Conservation (phyloP, 2,113 vertebrate species). For the Paracanthobrama guichenoti region DNA sequence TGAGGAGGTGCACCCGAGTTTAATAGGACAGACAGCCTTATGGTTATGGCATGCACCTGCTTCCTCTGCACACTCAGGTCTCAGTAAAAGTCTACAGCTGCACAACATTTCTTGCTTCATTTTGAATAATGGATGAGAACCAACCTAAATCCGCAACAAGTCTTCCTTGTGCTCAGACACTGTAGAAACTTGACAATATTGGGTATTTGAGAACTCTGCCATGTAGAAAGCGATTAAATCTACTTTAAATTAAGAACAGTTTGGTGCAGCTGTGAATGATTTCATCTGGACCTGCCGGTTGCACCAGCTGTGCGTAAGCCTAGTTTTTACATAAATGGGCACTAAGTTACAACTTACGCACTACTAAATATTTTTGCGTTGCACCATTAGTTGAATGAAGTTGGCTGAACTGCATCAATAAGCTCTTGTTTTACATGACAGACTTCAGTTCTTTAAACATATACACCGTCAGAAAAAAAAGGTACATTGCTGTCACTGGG, state of each 20-base stretch:
- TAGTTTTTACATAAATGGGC: too few species aligned
- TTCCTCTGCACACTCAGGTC: conserved; percentile 62
- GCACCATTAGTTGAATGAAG: too few species aligned
- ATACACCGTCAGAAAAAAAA: too few species aligned
- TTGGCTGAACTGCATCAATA: too few species aligned
- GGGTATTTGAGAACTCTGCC: background rate
- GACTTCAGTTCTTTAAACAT: too few species aligned
- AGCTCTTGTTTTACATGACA: too few species aligned
- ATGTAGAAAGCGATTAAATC: background rate
- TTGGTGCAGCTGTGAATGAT: background rate
- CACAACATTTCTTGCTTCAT: background rate
- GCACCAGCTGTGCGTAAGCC: too few species aligned
- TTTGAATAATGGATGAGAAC: conserved; percentile 50
- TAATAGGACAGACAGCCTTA: conserved; percentile 64
- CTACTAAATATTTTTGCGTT: too few species aligned
- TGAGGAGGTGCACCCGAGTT: conserved; percentile 61
- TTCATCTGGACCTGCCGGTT: background rate
- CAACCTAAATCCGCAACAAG: conserved; percentile 13
- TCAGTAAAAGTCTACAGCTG: conserved; percentile 57
- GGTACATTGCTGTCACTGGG: too few species aligned
- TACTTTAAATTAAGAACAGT: background rate
- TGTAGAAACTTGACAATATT: background rate
- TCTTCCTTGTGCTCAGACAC: background rate
- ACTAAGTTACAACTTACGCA: too few species aligned
- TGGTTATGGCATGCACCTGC: conserved; percentile 65